Percentiles rank a stretch among this genome's conserved stretches.
phyloP scores from a whole-genome alignment of 2,888 invertebrate species.

The Caradrina kadenii region DNA sequence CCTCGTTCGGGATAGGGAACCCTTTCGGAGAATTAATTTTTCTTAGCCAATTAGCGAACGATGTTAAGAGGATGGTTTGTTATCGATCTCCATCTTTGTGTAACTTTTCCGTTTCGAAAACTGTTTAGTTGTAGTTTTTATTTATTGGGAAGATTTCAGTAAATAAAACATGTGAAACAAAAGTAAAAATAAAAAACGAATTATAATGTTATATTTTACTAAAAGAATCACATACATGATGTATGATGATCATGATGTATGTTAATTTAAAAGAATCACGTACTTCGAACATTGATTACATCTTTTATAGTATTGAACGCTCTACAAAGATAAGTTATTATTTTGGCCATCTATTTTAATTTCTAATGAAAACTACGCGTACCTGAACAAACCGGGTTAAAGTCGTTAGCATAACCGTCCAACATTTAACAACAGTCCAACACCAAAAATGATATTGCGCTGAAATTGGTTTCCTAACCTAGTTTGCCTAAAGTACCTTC shows the following conservation, averaged over 20 bases:
- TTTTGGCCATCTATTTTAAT: neutral
- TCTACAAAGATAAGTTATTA: neutral
- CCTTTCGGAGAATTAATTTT: constrained; percentile 89
- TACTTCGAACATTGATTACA: too few species aligned
- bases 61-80: constrained; percentile 77
- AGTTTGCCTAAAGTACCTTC: neutral
- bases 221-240: too few species aligned
- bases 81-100: constrained; percentile 78
- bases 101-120: constrained; percentile 19
- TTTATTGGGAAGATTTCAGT: neutral
- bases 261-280: too few species aligned
- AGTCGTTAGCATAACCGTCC: neutral
- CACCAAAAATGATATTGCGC: neutral
- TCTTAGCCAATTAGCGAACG: constrained; percentile 87
- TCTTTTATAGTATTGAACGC: neutral
- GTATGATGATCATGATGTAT: too few species aligned
- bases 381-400: neutral
- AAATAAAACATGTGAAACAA: too few species aligned
- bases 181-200: too few species aligned
- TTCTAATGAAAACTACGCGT: too few species aligned
- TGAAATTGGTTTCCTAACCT: constrained; percentile 2
- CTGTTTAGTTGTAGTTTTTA: neutral
- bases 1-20: constrained; percentile 80
- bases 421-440: neutral
- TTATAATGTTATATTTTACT: too few species aligned